Evolutionary conservation across 2,113 vertebrate genomes (phyloP).

Genomic region (Columbina picui): DNA sequence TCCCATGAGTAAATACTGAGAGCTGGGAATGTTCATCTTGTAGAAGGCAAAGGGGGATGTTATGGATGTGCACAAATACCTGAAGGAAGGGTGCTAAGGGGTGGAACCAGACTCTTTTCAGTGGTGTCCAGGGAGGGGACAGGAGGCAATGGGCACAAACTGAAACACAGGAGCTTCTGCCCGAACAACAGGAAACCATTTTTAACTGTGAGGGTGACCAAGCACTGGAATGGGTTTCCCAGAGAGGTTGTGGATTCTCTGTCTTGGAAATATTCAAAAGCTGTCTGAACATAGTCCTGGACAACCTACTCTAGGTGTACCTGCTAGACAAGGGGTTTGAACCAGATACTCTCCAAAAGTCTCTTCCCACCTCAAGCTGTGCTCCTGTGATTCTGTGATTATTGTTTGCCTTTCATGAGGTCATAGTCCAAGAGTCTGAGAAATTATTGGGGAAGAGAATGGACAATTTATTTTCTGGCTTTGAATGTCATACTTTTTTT

Average conservation of each 20-base stretch:
- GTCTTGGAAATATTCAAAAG: too few relatives aligned
- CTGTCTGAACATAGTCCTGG: too few relatives aligned
- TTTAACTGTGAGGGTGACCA: too few relatives aligned
- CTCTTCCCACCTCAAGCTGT: not conserved
- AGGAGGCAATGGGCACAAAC: too few relatives aligned
- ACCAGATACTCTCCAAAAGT: not conserved
- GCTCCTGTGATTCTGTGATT: not conserved
- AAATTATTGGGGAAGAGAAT: not conserved
- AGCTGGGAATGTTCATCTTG: not conserved
- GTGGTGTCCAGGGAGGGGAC: too few relatives aligned
- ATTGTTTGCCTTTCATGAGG: not conserved
- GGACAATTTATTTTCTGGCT: not conserved
- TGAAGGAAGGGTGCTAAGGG: not conserved
- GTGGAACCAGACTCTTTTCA: too few relatives aligned
- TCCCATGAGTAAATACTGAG: not conserved
- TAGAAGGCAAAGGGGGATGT: not conserved
- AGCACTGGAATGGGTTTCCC: too few relatives aligned
- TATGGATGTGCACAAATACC: accelerated
- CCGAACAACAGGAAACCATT: too few relatives aligned
- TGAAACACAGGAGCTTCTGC: too few relatives aligned
- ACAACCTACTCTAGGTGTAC: too few relatives aligned
- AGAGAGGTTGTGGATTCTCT: too few relatives aligned
- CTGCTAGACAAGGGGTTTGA: too few relatives aligned
- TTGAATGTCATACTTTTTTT: not conserved
- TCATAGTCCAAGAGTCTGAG: not conserved